These are phyloP conservation scores for Orycteropus afer DNA, from an alignment of 2,113 vertebrate genomes.

Conservation along the genomic window DNA sequence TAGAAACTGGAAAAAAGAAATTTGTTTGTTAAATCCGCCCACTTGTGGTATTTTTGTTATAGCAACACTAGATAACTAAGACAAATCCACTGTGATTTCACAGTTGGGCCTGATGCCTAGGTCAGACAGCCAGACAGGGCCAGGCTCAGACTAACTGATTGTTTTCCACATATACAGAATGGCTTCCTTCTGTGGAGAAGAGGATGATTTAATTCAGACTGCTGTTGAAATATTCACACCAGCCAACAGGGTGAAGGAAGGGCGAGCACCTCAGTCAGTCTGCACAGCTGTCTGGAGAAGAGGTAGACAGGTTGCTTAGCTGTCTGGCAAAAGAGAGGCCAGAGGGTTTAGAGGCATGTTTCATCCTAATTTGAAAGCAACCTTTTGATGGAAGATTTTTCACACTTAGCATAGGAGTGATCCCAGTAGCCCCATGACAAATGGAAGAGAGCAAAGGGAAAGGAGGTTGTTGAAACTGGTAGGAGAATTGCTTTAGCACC, in stretches of 20 bases:
- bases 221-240: background rate
- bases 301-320: background rate
- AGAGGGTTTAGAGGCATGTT: background rate
- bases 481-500: background rate
- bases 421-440: conserved; percentile 31
- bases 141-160: background rate
- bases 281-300: background rate
- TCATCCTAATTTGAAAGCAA: background rate
- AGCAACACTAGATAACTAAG: no score
- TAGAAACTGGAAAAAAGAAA: background rate
- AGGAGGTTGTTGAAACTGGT: background rate
- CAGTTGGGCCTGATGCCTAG: background rate
- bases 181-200: background rate
- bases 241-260: background rate
- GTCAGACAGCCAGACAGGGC: background rate
- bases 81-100: background rate
- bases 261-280: background rate
- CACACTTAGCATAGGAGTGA: background rate
- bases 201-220: no score
- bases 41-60: background rate
- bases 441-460: background rate
- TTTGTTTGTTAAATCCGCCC: background rate
- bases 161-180: background rate
- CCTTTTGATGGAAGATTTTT: conserved; percentile 14
- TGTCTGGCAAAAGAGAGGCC: background rate